A percentile compares a stretch with the other conserved stretches of the same genome.
These are phyloP conservation scores for Notothenia rossii DNA, from an alignment of 2,113 vertebrate species.

Conservation along the genomic window DNA sequence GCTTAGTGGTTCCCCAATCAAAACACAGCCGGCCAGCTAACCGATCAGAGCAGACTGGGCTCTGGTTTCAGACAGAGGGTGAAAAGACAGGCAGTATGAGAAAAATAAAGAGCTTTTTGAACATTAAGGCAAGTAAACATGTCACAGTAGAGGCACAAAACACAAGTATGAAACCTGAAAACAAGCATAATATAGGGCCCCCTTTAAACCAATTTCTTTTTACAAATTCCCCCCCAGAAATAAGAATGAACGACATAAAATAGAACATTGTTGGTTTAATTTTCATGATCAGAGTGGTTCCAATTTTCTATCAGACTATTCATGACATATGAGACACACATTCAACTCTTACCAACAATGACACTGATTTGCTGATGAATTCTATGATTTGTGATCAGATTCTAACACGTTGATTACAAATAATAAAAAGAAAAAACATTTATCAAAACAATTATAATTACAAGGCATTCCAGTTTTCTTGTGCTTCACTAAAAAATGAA, in stretches of 20 bases:
- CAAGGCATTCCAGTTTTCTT: slow-evolving; percentile 64
- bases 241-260: neutral
- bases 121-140: no score
- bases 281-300: slow-evolving; percentile 29
- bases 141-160: no score
- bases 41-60: no score
- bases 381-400: slow-evolving; percentile 33
- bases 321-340: neutral
- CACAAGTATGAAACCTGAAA: no score
- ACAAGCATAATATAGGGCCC: no score
- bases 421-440: neutral
- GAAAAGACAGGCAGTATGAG: no score
- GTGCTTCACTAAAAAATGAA: slow-evolving; percentile 36
- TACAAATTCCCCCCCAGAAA: no score
- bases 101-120: no score
- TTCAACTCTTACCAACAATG: slow-evolving; percentile 14
- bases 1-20: no score
- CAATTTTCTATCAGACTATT: slow-evolving; percentile 4
- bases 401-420: slow-evolving; percentile 35
- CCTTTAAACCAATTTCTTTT: no score
- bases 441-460: slow-evolving; percentile 10
- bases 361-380: neutral
- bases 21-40: no score
- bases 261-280: slow-evolving; percentile 58
- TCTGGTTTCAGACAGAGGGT: no score